Base-by-base conservation (phyloP, 2,113 vertebrate genomes). In the Zapus hudsonius region DNA sequence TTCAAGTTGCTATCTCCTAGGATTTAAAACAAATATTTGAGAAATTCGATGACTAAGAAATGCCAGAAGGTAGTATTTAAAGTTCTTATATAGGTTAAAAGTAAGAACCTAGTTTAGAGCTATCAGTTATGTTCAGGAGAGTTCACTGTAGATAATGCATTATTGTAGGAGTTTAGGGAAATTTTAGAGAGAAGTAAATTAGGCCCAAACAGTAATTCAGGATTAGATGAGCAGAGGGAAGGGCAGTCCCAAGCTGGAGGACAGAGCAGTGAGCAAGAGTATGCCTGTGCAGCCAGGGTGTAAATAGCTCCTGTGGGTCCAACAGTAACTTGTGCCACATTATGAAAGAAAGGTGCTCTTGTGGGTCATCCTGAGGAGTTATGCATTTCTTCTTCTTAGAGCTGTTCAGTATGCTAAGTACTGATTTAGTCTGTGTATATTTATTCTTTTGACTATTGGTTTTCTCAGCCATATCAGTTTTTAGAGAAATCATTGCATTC, bases 31-130 rank as follows among this genome's bases (percentile, higher is more conserved):
- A 76, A 84, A 91, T 29, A 79, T 61, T 76, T 92, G 92, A 92
- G 92, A 82, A 85, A 93, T 81, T 85, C 59, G 78, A 80, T 86
- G 82, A 86, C 38, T 78, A 89, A 84, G 64, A 87, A 93, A 63
- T 93, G 72, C 73, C 61, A 72, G 81, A 92, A 90, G 85, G 61
- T 70, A 75, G 16, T 92, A 55, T 66, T 93, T 93, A 90, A 90
- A 89, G 33, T 66, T 89, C 27, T 69, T 84, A n/a, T 84, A 13
- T 74, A 52, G 86, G 42, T 95, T 95, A n/a, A 78, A 61, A 67
- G 47, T 72, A 74, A 38, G 20, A 87, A 81, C 78, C 72, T 80
- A 27, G 59, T 36, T 89, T 92, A 79, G 69, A 90, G 74, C 81
- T 95, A 55, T 3, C 22, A 85, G 20, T 95, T 92, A 73, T 27